Evolutionary conservation across 1,140 invertebrate genomes (phyloP).

Genomic region (Drosophila eugracilis): DNA sequence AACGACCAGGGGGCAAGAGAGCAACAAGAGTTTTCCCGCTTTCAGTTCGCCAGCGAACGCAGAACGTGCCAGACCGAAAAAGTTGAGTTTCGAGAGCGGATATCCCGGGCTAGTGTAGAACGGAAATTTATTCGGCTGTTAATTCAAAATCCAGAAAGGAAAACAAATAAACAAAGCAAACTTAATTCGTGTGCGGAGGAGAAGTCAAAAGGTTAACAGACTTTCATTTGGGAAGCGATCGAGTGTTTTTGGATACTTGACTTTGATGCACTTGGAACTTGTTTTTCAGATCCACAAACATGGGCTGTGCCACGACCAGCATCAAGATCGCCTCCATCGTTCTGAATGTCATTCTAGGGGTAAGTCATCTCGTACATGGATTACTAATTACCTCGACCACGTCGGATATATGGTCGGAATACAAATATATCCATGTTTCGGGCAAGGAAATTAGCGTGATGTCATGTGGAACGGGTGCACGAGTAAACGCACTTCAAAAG

Average conservation of each 20-base stretch:
- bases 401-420: slow-evolving; percentile 1
- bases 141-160: slow-evolving; percentile 30
- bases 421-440: slow-evolving; percentile 7
- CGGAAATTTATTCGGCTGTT: slow-evolving; percentile 46
- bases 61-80: slow-evolving; percentile 64
- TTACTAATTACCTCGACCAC: slow-evolving; percentile 21
- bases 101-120: slow-evolving; percentile 19
- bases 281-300: slow-evolving; percentile 50
- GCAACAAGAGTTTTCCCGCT: slow-evolving; percentile 57
- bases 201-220: slow-evolving; percentile 74
- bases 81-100: slow-evolving; percentile 33
- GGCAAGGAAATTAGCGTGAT: slow-evolving; percentile 43
- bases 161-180: slow-evolving; percentile 40
- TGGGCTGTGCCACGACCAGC: slow-evolving; percentile 77
- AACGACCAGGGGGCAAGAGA: slow-evolving; percentile 24
- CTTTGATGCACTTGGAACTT: slow-evolving; percentile 12
- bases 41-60: slow-evolving; percentile 71
- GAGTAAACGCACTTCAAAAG: slow-evolving; percentile 43
- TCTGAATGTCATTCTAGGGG: slow-evolving; percentile 79
- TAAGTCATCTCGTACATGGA: slow-evolving; percentile 57
- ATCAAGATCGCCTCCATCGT: slow-evolving; percentile 70
- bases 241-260: slow-evolving; percentile 9
- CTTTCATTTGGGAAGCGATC: slow-evolving; percentile 21
- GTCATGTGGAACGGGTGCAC: slow-evolving; percentile 38
- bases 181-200: slow-evolving; percentile 7